Evolutionary conservation across 2,797 vertebrate species (phyloP), one percentile per base, ranked within the genome.

Genomic region (Argya squamiceps): DNA sequence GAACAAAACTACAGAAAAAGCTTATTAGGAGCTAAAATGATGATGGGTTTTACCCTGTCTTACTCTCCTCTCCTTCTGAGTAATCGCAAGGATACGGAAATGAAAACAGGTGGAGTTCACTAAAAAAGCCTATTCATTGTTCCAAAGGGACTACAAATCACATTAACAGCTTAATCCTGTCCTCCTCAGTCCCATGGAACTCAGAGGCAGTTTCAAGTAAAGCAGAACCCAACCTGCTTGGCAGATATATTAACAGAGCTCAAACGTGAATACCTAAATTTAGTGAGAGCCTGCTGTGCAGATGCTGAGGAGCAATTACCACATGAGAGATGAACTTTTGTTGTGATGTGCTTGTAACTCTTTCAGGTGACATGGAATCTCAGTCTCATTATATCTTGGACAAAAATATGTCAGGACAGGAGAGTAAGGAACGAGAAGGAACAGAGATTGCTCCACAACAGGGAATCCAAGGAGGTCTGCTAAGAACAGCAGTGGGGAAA

Each of bases 101-200:
- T 58, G 11, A 83, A 80, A 91, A 78, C 88, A 96, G 83, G 84
- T 94, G 84, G 63, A 92, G 65, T 70, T 73, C 71, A 46, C 52
- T 67, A 70, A 90, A 94, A 90, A 82, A 56, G 49, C 10, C 63
- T 91, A 27, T 64, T 94, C 56, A 91, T 39, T 70, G 52, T 37
- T 67, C 41, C 52, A 70, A 1, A 91, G 80, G 37, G 63, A 84
- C 52, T 15, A 70, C 63, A 91, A 84, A 76, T 76, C 50, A 55
- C 36, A n/a, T 62, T 84, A 88, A 84, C 15, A 59, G 55, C 43
- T 73, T 55, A 36, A 37, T 18, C 55, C 43, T 65, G 39, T 71
- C 59, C 76, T 84, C 21, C 62, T 50, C 49, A 53, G 55, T 56
- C 34, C 67, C 70, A 16, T 2, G 16, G 46, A 85, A 44, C 52